Evolutionary conservation across 2,888 invertebrate species (phyloP), one percentile per base, ranked within the genome.

Genomic region (Plagiodera versicolora): DNA sequence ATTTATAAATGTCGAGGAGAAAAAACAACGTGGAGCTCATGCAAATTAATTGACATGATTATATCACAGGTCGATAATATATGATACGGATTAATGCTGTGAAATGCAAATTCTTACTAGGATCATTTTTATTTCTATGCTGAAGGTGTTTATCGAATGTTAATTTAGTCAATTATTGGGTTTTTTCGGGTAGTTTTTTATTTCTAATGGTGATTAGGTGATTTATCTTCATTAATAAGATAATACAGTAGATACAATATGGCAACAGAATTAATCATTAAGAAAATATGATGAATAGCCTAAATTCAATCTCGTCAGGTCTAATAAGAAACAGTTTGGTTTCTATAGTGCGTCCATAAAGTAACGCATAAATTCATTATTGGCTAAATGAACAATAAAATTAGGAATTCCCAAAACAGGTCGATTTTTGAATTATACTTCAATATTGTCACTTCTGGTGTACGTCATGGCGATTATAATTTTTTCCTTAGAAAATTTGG

Each of bases 11-110:
- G 50, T 28, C 5, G 18, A 50, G 17, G n/a, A 28, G n/a, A 17
- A 50, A 30, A 30, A 10, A 50, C 30, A 30, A 14, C 20, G 50
- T 28, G 16, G 20, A 50, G 11, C 32, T 17, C 30, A 30, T 50
- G 50, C 32, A 17, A 50, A 30, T 50, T 28, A 50, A 50, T 50
- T 17, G 50, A 50, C 50, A 28, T 30, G 30, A 50, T 50, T 50
- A 50, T 50, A 50, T 30, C 50, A 50, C 50, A 50, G 50, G 28
- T 28, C 17, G 50, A 16, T 30, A 30, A 30, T 50, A 30, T 50
- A 50, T 30, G 50, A n/a, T 39, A n/a, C 39, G 39, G 39, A 14
- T 39, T 39, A 39, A 39, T 14, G 14, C 39, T 14, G 14, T 39
- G 14, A 14, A 39, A 39, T 39, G 39, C 39, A n/a, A 39, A 39